phyloP scores from a whole-genome alignment of 1,140 invertebrate species.

The Bombus impatiens region DNA sequence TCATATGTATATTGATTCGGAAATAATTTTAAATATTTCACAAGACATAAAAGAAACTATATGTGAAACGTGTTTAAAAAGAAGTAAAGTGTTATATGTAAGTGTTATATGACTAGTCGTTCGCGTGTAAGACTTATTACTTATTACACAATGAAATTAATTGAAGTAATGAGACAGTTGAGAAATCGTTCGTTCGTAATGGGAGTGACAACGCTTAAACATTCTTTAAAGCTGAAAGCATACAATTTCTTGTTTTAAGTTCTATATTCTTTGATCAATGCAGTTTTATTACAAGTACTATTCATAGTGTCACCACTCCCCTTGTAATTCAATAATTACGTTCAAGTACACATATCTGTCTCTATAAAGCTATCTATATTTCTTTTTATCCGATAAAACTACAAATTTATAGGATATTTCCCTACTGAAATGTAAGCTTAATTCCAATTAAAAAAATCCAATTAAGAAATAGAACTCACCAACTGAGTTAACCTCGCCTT shows the following conservation, averaged over 20 bases:
- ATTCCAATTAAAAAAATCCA: background rate
- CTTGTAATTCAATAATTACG: background rate
- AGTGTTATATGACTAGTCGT: background rate
- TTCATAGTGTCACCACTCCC: background rate
- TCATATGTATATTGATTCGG: too few species aligned
- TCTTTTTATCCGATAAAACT: background rate
- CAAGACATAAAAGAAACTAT: background rate
- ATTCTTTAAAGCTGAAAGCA: too few species aligned
- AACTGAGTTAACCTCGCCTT: conserved; percentile 76
- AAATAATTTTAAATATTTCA: background rate
- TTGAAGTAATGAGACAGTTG: background rate
- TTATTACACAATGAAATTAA: background rate
- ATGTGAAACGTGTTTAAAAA: too few species aligned
- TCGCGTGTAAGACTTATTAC: background rate
- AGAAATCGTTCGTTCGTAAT: background rate
- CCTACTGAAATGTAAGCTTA: background rate
- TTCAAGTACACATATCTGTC: too few species aligned
- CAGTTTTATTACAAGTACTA: background rate
- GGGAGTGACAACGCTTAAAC: too few species aligned
- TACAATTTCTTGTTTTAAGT: too few species aligned
- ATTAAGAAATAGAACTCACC: conserved; percentile 70
- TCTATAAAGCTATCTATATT: too few species aligned
- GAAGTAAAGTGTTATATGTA: too few species aligned
- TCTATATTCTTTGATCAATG: too few species aligned
- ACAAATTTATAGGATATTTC: background rate